Percentiles rank a stretch among this genome's conserved stretches.
These are phyloP conservation scores for Lordiphosa collinella DNA, from an alignment of 1,140 invertebrate species.

Conservation along the genomic window DNA sequence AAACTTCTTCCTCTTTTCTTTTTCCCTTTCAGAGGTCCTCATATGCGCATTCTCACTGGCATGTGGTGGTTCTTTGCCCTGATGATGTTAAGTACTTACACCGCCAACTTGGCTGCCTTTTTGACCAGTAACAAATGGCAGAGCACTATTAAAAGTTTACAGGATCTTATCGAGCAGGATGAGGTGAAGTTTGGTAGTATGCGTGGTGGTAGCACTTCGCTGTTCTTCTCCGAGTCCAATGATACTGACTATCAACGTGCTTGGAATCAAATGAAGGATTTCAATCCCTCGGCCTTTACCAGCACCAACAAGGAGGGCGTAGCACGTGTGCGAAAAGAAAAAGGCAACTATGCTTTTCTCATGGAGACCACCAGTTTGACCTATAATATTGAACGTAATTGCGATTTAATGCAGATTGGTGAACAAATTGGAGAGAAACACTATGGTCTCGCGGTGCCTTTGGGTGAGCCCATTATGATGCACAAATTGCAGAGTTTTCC, in stretches of 20 bases:
- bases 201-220: slow-evolving; percentile 85
- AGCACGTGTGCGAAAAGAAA: slow-evolving; percentile 85
- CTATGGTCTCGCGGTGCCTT: slow-evolving; percentile 89
- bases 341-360: slow-evolving; percentile 87
- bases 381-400: slow-evolving; percentile 88
- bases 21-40: slow-evolving; percentile 84
- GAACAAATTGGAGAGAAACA: slow-evolving; percentile 90
- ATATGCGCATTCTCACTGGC: slow-evolving; percentile 89
- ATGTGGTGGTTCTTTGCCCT: slow-evolving; percentile 98
- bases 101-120: slow-evolving; percentile 96
- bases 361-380: slow-evolving; percentile 93
- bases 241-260: slow-evolving; percentile 87
- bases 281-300: slow-evolving; percentile 90
- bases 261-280: slow-evolving; percentile 90
- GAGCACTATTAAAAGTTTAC: slow-evolving; percentile 89
- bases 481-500: neutral
- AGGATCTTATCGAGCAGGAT: slow-evolving; percentile 93
- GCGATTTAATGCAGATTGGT: slow-evolving; percentile 89
- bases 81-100: slow-evolving; percentile 97
- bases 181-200: slow-evolving; percentile 93
- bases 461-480: slow-evolving; percentile 80
- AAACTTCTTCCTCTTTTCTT: too few relatives aligned
- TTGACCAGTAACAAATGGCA: slow-evolving; percentile 92
- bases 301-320: slow-evolving; percentile 91
- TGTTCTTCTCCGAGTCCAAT: slow-evolving; percentile 83